These are phyloP conservation scores for Plagodis dolabraria DNA, from an alignment of 2,888 invertebrate genomes.

Conservation along the genomic window DNA sequence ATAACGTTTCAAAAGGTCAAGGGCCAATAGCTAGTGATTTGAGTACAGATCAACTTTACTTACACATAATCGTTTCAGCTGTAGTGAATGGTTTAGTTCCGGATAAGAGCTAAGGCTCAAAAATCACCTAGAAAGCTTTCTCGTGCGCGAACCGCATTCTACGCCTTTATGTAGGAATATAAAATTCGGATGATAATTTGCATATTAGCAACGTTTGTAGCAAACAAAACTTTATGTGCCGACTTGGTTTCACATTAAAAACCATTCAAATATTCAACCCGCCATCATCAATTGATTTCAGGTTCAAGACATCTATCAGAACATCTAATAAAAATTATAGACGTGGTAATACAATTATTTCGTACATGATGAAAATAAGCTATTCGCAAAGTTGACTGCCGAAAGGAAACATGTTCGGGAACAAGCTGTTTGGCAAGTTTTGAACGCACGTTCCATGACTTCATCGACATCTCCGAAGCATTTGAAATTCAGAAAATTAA, in stretches of 20 bases:
- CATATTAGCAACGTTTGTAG: not conserved
- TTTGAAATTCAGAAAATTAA: not conserved
- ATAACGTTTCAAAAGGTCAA: not conserved
- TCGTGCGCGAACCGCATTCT: constrained; percentile 2
- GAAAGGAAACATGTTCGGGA: not conserved
- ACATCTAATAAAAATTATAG: not conserved
- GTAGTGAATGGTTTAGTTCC: not conserved
- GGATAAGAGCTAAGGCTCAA: not conserved
- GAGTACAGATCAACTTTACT: not conserved
- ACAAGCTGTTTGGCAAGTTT: not conserved
- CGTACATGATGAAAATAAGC: not conserved
- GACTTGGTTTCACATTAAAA: not conserved
- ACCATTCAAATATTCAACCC: not conserved
- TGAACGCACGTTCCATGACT: not conserved
- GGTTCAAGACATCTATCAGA: no score
- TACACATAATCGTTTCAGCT: not conserved
- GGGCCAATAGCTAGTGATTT: not conserved
- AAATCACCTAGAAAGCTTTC: not conserved
- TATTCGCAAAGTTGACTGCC: not conserved
- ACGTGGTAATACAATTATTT: not conserved
- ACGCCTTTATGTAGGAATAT: constrained; percentile 1
- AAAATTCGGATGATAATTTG: not conserved
- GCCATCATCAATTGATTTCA: not conserved
- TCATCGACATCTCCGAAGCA: not conserved
- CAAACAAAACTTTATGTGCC: not conserved